phyloP scores from a whole-genome alignment of 1,140 invertebrate species.

The Stegodyphus mimosarum region DNA sequence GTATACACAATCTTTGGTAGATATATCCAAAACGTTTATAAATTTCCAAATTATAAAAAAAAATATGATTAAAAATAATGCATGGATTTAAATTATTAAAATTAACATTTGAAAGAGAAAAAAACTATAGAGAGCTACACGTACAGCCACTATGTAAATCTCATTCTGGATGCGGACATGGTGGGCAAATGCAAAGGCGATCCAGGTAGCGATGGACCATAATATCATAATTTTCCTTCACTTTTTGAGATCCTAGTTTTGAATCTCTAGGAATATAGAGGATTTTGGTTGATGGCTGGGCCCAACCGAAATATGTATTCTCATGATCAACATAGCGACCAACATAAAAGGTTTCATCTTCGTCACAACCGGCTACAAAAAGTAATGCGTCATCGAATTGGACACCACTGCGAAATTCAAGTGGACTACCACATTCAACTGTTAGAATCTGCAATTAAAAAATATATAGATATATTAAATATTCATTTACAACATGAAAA shows the following conservation, averaged over 20 bases:
- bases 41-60: too few species aligned
- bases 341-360: conserved; percentile 15
- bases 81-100: too few species aligned
- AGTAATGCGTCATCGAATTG: neutral
- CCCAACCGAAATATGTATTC: conserved; percentile 46
- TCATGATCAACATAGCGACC: conserved; percentile 24
- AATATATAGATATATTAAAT: neutral
- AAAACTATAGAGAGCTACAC: too few species aligned
- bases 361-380: conserved; percentile 24
- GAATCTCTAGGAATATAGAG: conserved; percentile 29
- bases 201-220: conserved; percentile 22
- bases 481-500: too few species aligned
- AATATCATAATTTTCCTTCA: conserved; percentile 9
- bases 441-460: conserved; percentile 26
- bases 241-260: neutral
- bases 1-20: too few species aligned
- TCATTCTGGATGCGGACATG: neutral
- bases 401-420: neutral
- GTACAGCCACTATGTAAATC: too few species aligned
- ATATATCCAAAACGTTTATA: too few species aligned
- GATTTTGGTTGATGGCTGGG: neutral
- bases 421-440: neutral
- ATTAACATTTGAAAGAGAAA: too few species aligned
- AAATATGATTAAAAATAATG: too few species aligned
- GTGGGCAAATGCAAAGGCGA: conserved; percentile 40